Base-by-base conservation (phyloP, 2,113 vertebrate species). In the Fulmarus glacialis region DNA sequence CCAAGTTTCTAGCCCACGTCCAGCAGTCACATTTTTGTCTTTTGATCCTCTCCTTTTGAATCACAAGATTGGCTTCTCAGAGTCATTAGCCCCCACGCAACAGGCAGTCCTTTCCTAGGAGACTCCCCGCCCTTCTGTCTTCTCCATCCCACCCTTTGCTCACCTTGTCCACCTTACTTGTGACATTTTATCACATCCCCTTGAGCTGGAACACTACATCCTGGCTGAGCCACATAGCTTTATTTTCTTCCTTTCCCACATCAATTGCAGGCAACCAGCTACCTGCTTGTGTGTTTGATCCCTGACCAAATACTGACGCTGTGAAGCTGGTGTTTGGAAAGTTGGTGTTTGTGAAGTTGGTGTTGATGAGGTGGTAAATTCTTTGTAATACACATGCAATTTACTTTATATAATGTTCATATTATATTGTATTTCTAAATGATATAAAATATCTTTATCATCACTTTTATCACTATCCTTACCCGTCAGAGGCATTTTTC, bases 221-320 rank as follows among this genome's bases (percentile, higher is more conserved):
- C 16, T 74, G 15, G 8, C 58, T 82, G 45, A 87, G 14, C 3
- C 26, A 18, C 20, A 30, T 19, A 70, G 22, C 4, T 18, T 12
- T 11, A 62, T 56, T 56, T 63, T 11, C 27, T 86, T 83, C 15
- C 12, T 75, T 45, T 74, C 5, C 9, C 11, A 17, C 9, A 34
- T 38, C 36, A 55, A 4, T 50, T 90, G 71, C 27, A 74, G 48
- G 43, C 27, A 64, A 82, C 1, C 7, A 60, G 27, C 15, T 55
- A 20, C 15, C 15, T 40, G 14, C 9, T 55, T 45, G 4, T 36
- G n/a, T 45, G 8, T 60, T 82, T 73, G 43, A 50, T 59, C 9
- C 18, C 43, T 64, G 48, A 43, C n/a, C 0, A 0, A 75, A 50
- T 43, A 74, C 6, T 19, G 36, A n/a, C 1, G 3, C 10, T 30